Evolutionary conservation across 1,140 invertebrate species (phyloP).

Genomic region (Hycleus cichorii): DNA sequence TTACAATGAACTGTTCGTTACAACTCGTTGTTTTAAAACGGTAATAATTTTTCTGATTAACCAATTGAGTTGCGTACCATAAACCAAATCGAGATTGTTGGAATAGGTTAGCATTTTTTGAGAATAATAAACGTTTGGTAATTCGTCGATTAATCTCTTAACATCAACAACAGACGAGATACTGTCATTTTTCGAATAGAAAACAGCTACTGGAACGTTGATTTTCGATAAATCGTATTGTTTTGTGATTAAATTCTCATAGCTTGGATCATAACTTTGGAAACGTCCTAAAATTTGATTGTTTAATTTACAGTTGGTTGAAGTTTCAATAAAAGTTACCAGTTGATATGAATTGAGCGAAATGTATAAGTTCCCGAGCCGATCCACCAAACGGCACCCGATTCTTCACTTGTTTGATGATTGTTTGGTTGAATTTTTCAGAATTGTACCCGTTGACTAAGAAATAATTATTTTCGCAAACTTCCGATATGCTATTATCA

Average conservation of each 20-base stretch:
- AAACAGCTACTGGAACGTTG: constrained; percentile 39
- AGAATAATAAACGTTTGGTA: neutral
- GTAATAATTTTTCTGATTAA: constrained; percentile 23
- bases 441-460: constrained; percentile 21
- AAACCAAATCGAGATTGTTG: constrained; percentile 1
- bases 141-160: constrained; percentile 42
- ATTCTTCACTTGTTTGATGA: constrained; percentile 22
- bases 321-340: constrained; percentile 5
- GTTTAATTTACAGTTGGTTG: constrained; percentile 11
- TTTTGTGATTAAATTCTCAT: constrained; percentile 26
- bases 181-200: constrained; percentile 40
- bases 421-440: constrained; percentile 11
- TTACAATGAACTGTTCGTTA: neutral
- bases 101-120: too few species aligned
- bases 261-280: constrained; percentile 14
- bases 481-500: constrained; percentile 4
- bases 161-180: constrained; percentile 47
- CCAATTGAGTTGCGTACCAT: neutral
- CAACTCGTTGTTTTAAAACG: constrained; percentile 38
- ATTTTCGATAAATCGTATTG: constrained; percentile 39
- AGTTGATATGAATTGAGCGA: constrained; percentile 40
- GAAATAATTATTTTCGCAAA: constrained; percentile 20
- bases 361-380: constrained; percentile 50
- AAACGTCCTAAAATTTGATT: constrained; percentile 9
- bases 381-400: constrained; percentile 57